Evolutionary conservation across 2,888 invertebrate genomes (phyloP).

Genomic region (Polydrusus cervinus): DNA sequence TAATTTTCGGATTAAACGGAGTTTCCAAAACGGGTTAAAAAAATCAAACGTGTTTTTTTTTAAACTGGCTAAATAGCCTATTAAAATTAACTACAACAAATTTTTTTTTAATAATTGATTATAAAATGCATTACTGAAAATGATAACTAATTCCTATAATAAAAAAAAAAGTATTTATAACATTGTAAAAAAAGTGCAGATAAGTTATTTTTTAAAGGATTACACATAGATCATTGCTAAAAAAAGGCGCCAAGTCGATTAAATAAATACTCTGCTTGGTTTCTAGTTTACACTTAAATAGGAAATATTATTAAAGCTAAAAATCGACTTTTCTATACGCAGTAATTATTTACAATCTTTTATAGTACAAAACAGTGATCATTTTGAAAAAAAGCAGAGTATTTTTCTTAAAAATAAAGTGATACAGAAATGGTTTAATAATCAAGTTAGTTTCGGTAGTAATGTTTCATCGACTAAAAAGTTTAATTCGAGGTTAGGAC

Average conservation of each 20-base stretch:
- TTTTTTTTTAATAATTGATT: constrained; percentile 32
- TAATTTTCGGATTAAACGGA: no score
- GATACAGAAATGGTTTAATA: not conserved
- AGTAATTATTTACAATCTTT: constrained; percentile 43
- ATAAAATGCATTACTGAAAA: constrained; percentile 35
- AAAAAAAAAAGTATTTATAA: constrained; percentile 36
- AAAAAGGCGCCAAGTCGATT: constrained; percentile 37
- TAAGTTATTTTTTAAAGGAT: constrained; percentile 46
- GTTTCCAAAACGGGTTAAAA: no score
- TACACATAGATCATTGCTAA: constrained; percentile 50
- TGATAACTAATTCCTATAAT: constrained; percentile 32
- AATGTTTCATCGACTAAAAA: no score
- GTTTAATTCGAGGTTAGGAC: no score
- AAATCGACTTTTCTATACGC: constrained; percentile 42
- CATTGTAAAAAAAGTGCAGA: constrained; percentile 33
- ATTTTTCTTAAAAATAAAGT: constrained; percentile 37
- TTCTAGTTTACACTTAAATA: constrained; percentile 28
- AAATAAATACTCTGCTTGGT: constrained; percentile 47
- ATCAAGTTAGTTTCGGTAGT: no score
- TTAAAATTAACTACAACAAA: constrained; percentile 29
- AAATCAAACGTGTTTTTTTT: no score
- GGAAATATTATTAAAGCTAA: constrained; percentile 47
- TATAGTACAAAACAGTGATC: constrained; percentile 25
- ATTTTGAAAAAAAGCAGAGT: constrained; percentile 48
- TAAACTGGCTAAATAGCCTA: constrained; percentile 8